Evolutionary conservation across 2,113 vertebrate genomes (phyloP), one percentile per base, ranked within the genome.

Genomic region (Ophiodon elongatus): DNA sequence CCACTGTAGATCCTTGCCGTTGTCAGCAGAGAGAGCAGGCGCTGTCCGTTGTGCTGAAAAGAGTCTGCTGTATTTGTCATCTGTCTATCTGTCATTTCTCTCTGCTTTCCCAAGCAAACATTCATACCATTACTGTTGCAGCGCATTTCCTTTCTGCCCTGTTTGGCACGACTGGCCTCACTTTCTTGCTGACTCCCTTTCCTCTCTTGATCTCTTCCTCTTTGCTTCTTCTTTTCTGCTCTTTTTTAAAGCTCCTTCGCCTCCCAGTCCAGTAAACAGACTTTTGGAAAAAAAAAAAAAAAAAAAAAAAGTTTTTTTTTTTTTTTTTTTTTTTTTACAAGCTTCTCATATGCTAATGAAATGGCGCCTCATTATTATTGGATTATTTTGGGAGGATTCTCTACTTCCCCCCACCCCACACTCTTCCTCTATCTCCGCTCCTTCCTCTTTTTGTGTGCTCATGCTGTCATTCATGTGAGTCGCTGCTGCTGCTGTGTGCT

Each of bases 11-110:
- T 52, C 80, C 75, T 59, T 31, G 8, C 54, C 21, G 4, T 76
- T 86, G 80, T 91, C 88, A 80, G 82, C 84, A 45, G 73, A 73
- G 52, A 62, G 69, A 76, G 45, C 60, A 41, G 86, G 89, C 93
- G 88, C 92, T 94, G 90, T 93, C 91, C 90, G 0, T 68, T 85
- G 91, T 95, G 83, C 92, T 93, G 90, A 90, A 94, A 89, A 74
- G 31, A 64, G 23, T 37, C 74, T 63, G 23, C 60, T 84, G 50
- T 27, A 52, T 74, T 73, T 78, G 39, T 65, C 78, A 37, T 59
- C 57, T 64, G 23, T 85, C 87, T 37, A 50, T 74, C 72, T 73
- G 66, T 73, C 79, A 23, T 66, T 77, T 82, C 59, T 39, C 37
- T 82, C 37, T 50, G 9, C 73, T 70, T 59, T 69, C 81, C 41